Conservation (phyloP, 2,113 vertebrate species). For the Mormoops blainvillei region DNA sequence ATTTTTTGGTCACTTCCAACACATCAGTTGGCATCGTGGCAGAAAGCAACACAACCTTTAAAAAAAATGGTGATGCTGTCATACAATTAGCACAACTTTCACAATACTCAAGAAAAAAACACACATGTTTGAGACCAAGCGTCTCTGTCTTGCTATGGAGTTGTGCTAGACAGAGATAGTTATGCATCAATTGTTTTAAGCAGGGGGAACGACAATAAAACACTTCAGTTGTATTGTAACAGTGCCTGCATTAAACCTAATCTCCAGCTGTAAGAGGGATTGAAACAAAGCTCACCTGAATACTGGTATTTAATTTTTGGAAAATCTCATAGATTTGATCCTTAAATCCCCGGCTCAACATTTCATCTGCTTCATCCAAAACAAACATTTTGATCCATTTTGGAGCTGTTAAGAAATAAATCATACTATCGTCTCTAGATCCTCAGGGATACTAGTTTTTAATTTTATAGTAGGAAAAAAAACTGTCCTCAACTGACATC, state of each 20-base stretch:
- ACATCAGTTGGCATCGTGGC: slow-evolving; percentile 99
- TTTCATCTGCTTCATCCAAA: slow-evolving; percentile 98
- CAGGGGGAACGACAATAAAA: slow-evolving; percentile 57
- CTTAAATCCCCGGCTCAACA: slow-evolving; percentile 99
- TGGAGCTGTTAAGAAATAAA: slow-evolving; percentile 80
- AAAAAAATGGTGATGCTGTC: not conserved
- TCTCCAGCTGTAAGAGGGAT: rapidly evolving
- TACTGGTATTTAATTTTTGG: slow-evolving; percentile 96
- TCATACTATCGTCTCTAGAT: not conserved
- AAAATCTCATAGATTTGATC: slow-evolving; percentile 99
- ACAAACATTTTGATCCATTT: slow-evolving; percentile 99
- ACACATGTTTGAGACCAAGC: slow-evolving; percentile 52
- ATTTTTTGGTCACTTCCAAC: slow-evolving; percentile 98
- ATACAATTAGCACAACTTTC: not conserved
- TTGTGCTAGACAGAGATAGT: slow-evolving; percentile 54
- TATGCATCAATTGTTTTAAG: not conserved
- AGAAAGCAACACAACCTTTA: slow-evolving; percentile 95
- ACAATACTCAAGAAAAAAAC: not conserved
- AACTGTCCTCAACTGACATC: rapidly evolving
- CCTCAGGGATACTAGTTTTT: not conserved
- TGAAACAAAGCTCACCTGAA: slow-evolving; percentile 85
- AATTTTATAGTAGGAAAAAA: not conserved
- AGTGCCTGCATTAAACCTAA: not conserved
- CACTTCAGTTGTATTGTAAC: slow-evolving; percentile 27
- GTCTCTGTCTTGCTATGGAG: slow-evolving; percentile 34